Base-by-base conservation (phyloP, 37 sponge, comb jelly and placozoan species). In the Lycopodina hypogea region DNA sequence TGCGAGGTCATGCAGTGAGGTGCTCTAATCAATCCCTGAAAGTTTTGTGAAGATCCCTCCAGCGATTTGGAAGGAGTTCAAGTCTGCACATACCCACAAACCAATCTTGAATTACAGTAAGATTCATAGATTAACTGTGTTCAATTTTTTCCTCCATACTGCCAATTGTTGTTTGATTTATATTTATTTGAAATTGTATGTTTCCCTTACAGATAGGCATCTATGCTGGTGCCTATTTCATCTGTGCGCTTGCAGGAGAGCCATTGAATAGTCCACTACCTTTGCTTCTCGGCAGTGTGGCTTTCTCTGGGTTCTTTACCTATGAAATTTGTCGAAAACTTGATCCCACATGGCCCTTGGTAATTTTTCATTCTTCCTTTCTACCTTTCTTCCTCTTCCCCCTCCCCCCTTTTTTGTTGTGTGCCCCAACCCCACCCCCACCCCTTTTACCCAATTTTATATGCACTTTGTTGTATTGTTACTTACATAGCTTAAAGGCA, bases 321-420 rank as follows among this genome's bases (percentile, higher is more conserved):
- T 93, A 85, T 48, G 94, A 93, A 59, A 77, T 93, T 18, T 93
- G 94, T 69, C 78, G 94, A 0, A 93, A 93, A 69, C 74, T 93
- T 35, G 94, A 93, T 53, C 94, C 94, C 0, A 84, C 77, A 2
- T 70, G 83, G 1, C 90, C 90, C 18, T 57, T 53, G 87, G 87
- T 93, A 55, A 24, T 14, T n/a, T n/a, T n/a, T n/a, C n/a, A n/a
- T n/a, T n/a, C 42, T 36, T 21, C 6, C 68, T 21, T 1, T n/a
- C n/a, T n/a, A n/a, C n/a, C n/a, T n/a, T 28, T 28, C 35, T 18
- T 67, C 32, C 36, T 67, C 9, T 3, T 18, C 4, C 29, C 68
- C 2, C 4, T 29, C 32, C n/a, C n/a, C n/a, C n/a, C n/a, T n/a
- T n/a, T n/a, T n/a, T n/a, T n/a, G n/a, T n/a, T n/a, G n/a, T n/a